phyloP scores from a whole-genome alignment of 2,888 invertebrate genomes.

The Troides oblongomaculatus region DNA sequence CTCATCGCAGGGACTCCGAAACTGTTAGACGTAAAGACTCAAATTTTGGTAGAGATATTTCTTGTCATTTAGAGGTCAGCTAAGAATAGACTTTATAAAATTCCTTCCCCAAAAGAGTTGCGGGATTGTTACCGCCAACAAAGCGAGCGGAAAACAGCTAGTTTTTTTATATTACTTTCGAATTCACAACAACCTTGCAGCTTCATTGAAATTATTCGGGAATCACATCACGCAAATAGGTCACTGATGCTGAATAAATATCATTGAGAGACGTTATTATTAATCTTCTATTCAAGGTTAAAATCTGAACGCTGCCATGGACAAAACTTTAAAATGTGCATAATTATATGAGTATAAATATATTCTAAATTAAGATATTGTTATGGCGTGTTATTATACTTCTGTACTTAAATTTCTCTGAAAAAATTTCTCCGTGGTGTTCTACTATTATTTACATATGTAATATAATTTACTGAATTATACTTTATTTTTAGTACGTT shows the following conservation, averaged over 20 bases:
- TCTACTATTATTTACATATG: background rate
- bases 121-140: no score
- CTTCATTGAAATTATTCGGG: conserved; percentile 18
- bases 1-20: no score
- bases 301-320: background rate
- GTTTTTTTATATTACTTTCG: background rate
- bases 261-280: conserved; percentile 20
- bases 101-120: no score
- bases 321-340: background rate
- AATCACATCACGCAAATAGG: conserved; percentile 8
- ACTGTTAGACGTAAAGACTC: no score
- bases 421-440: background rate
- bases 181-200: conserved; percentile 16
- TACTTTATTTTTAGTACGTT: background rate
- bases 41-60: no score
- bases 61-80: no score
- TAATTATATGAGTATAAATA: background rate
- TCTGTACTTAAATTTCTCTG: background rate
- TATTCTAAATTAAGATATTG: background rate
- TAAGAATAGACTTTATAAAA: no score
- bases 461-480: background rate
- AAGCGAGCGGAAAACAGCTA: no score
- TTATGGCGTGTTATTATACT: background rate
- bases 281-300: conserved; percentile 13
- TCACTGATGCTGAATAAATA: conserved; percentile 14